phyloP scores from a whole-genome alignment of 2,888 invertebrate genomes.

The Boloria euphrosyne region DNA sequence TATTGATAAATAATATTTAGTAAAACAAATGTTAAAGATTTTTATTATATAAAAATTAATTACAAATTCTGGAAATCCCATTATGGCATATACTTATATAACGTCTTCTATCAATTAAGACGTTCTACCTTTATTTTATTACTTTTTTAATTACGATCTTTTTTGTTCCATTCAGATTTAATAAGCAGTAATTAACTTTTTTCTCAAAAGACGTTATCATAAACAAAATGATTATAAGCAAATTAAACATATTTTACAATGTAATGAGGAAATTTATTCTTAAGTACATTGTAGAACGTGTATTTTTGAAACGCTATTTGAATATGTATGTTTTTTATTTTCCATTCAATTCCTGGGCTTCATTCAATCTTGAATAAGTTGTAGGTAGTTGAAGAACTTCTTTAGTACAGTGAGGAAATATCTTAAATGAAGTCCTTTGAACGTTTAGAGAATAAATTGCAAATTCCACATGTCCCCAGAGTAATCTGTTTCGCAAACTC shows the following conservation, averaged over 20 bases:
- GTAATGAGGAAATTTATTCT: not conserved
- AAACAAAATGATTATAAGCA: conserved; percentile 1
- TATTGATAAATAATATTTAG: not conserved
- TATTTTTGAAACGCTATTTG: too few species aligned
- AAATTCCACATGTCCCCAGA: conserved; percentile 20
- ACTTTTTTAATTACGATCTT: conserved; percentile 6
- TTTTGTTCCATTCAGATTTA: conserved; percentile 14
- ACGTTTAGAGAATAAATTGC: conserved; percentile 14
- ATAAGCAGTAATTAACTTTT: conserved; percentile 5
- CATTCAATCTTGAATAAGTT: too few species aligned
- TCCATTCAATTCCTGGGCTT: too few species aligned
- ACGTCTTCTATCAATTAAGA: conserved; percentile 6
- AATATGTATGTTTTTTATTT: too few species aligned
- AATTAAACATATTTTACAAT: conserved; percentile 4
- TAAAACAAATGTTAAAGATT: not conserved
- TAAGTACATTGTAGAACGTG: too few species aligned
- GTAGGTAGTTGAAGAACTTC: not conserved
- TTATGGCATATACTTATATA: conserved; percentile 1
- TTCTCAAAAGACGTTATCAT: not conserved
- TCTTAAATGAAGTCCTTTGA: conserved; percentile 18
- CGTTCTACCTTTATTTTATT: conserved; percentile 6
- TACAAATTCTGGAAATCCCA: not conserved
- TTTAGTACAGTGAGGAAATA: not conserved
- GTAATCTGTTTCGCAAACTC: conserved; percentile 22
- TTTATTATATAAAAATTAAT: not conserved